Evolutionary conservation across 2,797 vertebrate species (phyloP), one percentile per base, ranked within the genome.

Genomic region (Myotis daubentonii): DNA sequence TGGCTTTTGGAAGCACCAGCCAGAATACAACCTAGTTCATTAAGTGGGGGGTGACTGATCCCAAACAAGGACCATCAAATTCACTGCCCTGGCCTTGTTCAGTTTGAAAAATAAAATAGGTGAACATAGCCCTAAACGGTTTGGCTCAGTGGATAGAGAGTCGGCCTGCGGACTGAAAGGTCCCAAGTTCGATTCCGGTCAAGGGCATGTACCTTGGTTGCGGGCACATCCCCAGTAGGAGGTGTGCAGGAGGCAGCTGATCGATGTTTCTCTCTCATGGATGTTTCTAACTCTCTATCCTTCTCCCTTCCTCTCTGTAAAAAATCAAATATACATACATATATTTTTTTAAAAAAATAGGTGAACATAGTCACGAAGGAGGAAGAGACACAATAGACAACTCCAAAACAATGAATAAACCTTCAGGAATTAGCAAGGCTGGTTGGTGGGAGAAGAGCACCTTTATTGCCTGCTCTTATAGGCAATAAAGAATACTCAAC

Each of bases 321-420:
- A 44, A 44, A 44, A 44, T 44, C 10, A 44, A 44, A 44, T 44
- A 44, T 44, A 44, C 44, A 44, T 44, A 44, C 44, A 38, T 38
- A 36, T 36, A 36, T 38, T 9, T 44, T 57, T 91, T 87, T 49
- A 85, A 85, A 92, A 57, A 91, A 60, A 81, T 28, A n/a, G 2
- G 17, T 36, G 2, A 66, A n/a, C 28, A 23, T 33, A 19, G 22
- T 47, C 36, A 49, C 49, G 75, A 76, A 75, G 44, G 15, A 75
- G 55, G 49, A 62, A 80, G 87, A 72, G 25, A 88, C 20, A 53
- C 79, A 57, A 8, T 66, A 65, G 15, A 11, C 7, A 71, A 57
- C 75, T 96, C 4, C 83, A 94, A 93, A 79, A 6, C 23, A 84
- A 74, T 49, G 19, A 81, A 49, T 66, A 47, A 83, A 68, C 22